phyloP scores from a whole-genome alignment of 2,113 vertebrate species.

The Pomatostomus ruficeps region DNA sequence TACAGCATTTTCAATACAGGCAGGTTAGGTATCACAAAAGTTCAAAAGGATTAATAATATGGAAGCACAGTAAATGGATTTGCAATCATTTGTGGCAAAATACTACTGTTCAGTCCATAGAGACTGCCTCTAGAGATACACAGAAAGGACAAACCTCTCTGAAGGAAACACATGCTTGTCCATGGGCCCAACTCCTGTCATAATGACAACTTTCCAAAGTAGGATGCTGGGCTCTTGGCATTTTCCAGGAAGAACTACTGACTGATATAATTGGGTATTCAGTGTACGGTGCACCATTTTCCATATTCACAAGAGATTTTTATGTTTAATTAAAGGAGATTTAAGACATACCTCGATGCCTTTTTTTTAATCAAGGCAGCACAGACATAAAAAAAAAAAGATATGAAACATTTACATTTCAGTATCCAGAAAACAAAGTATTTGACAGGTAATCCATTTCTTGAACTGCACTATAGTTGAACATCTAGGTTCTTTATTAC shows the following conservation, averaged over 20 bases:
- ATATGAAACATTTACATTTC: not conserved
- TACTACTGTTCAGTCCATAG: not conserved
- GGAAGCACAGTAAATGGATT: not conserved
- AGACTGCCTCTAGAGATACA: not conserved
- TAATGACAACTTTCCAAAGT: not conserved
- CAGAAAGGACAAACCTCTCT: not conserved
- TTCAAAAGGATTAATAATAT: not conserved
- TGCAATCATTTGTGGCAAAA: not conserved
- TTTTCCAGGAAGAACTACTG: not conserved
- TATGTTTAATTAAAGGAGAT: not conserved
- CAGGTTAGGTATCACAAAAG: not conserved
- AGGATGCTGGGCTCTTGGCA: not conserved
- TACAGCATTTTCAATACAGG: not conserved
- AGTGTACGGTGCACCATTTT: not conserved
- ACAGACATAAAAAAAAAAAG: not conserved
- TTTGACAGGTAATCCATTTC: not conserved
- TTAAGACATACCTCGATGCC: rapidly evolving
- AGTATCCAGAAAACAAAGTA: not conserved
- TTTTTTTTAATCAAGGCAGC: not conserved
- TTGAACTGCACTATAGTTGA: not conserved
- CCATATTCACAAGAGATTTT: not conserved
- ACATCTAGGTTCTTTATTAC: not conserved
- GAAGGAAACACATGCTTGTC: not conserved
- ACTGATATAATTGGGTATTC: not conserved
- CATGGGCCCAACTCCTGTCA: not conserved